These are phyloP conservation scores for Anguilla megastoma DNA, from an alignment of 2,797 vertebrate genomes.

Conservation along the genomic window DNA sequence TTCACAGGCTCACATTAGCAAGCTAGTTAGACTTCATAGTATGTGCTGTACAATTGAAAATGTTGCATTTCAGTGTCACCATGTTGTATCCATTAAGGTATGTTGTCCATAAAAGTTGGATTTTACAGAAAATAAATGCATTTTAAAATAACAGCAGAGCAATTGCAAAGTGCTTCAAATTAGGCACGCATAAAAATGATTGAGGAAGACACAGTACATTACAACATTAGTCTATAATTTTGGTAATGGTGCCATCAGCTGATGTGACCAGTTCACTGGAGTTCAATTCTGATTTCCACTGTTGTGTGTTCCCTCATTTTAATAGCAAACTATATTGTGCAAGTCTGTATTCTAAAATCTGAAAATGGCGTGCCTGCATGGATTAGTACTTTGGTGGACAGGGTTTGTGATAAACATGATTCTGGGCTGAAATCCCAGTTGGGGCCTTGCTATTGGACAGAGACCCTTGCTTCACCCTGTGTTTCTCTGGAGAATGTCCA, in stretches of 20 bases:
- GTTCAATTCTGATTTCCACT: not conserved
- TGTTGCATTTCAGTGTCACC: not conserved
- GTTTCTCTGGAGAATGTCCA: not conserved
- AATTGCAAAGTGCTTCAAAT: not conserved
- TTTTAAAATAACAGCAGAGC: not conserved
- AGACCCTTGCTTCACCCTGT: not conserved
- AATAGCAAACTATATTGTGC: not conserved
- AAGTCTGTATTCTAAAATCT: not conserved
- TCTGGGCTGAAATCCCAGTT: not conserved
- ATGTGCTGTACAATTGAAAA: not conserved
- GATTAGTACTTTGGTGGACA: not conserved
- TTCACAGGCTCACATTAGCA: not conserved
- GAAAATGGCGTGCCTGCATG: not conserved
- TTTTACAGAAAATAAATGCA: not conserved
- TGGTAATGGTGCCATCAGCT: not conserved
- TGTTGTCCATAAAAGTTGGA: not conserved
- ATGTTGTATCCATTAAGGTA: not conserved
- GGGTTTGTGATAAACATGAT: not conserved
- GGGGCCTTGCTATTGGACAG: not conserved
- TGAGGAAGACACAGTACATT: not conserved
- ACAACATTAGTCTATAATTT: not conserved
- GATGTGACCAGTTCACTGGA: not conserved
- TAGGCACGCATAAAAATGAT: not conserved
- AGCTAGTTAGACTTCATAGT: not conserved
- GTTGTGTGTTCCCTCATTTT: not conserved